phyloP scores from a whole-genome alignment of 2,888 invertebrate genomes.

The Gisinianus flammeolus region DNA sequence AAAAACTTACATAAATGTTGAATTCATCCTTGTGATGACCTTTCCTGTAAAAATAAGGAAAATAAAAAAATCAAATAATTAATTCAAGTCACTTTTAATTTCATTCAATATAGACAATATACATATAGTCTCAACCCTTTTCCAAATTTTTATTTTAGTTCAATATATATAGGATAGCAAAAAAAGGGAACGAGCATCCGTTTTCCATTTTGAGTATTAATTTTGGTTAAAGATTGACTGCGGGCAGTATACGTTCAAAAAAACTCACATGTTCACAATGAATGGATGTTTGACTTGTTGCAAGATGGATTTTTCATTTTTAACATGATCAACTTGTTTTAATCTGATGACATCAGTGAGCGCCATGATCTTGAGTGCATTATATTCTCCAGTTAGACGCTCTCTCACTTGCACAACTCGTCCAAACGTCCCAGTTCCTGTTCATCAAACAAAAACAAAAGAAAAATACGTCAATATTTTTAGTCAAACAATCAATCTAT shows the following conservation, averaged over 20 bases:
- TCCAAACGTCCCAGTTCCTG: conserved; percentile 96
- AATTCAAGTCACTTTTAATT: no score
- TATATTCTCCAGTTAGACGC: conserved; percentile 78
- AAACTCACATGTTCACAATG: conserved; percentile 87
- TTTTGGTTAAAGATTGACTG: no score
- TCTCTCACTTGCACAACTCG: conserved; percentile 89
- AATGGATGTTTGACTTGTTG: conserved; percentile 90
- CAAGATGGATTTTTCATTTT: conserved; percentile 94
- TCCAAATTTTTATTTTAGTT: no score
- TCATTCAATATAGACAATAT: no score
- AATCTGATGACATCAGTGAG: conserved; percentile 91
- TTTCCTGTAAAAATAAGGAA: conserved; percentile 29
- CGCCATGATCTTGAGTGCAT: conserved; percentile 93
- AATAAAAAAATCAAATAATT: neutral
- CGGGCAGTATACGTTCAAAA: no score
- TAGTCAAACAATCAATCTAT: neutral
- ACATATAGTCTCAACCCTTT: no score
- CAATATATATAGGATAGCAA: no score
- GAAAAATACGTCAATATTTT: neutral
- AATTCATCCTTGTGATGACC: conserved; percentile 69
- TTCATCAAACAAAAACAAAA: conserved; percentile 44
- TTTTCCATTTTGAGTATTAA: no score
- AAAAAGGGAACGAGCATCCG: no score
- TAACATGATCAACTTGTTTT: conserved; percentile 96
- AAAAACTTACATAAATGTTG: no score